Evolutionary conservation across 2,888 invertebrate species (phyloP), one percentile per base, ranked within the genome.

Genomic region (Drosophila antonietae): DNA sequence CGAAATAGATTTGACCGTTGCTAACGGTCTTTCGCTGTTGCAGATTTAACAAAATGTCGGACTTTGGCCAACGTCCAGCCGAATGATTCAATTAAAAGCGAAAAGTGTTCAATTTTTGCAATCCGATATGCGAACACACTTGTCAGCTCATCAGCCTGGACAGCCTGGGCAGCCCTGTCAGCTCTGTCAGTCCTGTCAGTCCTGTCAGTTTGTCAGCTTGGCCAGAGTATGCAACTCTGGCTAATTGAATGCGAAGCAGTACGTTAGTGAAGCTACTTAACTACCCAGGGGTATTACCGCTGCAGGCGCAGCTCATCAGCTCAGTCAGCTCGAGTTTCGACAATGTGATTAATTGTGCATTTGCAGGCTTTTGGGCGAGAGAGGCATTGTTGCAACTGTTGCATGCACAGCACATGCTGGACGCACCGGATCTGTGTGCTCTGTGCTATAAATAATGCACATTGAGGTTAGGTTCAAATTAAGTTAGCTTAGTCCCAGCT

Each of bases 331-430:
- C 57, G 51, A 62, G 37, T 71, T 79, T 62, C 60, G 77, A 71
- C 71, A 81, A 62, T 65, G 68, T 80, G 73, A 74, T 86, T 83
- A 83, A 83, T 83, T 73, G 43, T 41, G 43, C 53, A 64, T 64
- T 78, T 73, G 31, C 58, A 53, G 33, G 18, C 4, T 51, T 51
- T 20, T 51, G 35, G 51, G 14, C 33, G 51, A 18, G 14, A 18
- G 51, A 18, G 63, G 39, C 55, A 14, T 33, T 52, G 37, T 60
- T 60, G 53, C 51, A 46, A 43, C 46, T 35, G 35, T 66, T 72
- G 74, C 46, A 59, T 59, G 28, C 51, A 7, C 7, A n/a, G 4
- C 15, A 23, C 20, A 23, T 14, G 2, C 23, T 51, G 49, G 68
- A 66, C 57, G 18, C 20, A 12, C 18, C 35, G 7, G 18, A 18